Base-by-base conservation (phyloP, 2,113 vertebrate genomes). In the Elaphurus davidianus region DNA sequence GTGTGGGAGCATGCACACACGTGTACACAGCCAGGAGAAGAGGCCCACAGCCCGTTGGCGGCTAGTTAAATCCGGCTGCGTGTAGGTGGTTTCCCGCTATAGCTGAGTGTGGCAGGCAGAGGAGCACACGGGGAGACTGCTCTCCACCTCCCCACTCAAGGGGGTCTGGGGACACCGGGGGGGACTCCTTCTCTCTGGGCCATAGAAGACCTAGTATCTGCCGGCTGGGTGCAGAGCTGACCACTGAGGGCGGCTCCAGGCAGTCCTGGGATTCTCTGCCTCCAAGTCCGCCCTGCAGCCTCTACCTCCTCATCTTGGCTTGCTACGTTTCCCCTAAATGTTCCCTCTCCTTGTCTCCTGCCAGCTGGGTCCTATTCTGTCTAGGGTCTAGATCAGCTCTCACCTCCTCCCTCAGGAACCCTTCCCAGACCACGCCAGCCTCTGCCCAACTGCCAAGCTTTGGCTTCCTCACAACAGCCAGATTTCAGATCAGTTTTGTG, bases 1-100 rank as follows among this genome's bases (percentile, higher is more conserved):
- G 94, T 91, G 91, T 94, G 86, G 94, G 88, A 98, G 91, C 33
- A 0, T 50, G 88, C 98, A 97, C 96, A 97, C 97, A 98, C 96
- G 87, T 97, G 98, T 97, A 91, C 62, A 78, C 95, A 96, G 94
- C 62, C 92, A 95, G 96, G 94, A 95, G 96, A 97, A 93, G 97
- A 95, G 98, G 97, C 98, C 98, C 91, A 93, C 96, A 97, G 98
- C 97, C 96, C 93, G 97, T 97, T 97, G 98, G 98, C 97, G 97
- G 95, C 96, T 96, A 96, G 98, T 98, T 98, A 98, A 98, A 98
- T 97, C 71, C 7, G 97, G 97, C 76, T 55, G 82, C 16, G 90
- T 85, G 97, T 98, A 98, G 98, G 98, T 97, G 98, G 98, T 93
- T 98, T 98, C 98, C 98, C 2, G 3, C 97, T 98, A 94, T 96